A percentile compares a stretch with the other conserved stretches of the same genome.
These are phyloP conservation scores for Centrocercus urophasianus DNA, from an alignment of 2,113 vertebrate species.

Conservation along the genomic window DNA sequence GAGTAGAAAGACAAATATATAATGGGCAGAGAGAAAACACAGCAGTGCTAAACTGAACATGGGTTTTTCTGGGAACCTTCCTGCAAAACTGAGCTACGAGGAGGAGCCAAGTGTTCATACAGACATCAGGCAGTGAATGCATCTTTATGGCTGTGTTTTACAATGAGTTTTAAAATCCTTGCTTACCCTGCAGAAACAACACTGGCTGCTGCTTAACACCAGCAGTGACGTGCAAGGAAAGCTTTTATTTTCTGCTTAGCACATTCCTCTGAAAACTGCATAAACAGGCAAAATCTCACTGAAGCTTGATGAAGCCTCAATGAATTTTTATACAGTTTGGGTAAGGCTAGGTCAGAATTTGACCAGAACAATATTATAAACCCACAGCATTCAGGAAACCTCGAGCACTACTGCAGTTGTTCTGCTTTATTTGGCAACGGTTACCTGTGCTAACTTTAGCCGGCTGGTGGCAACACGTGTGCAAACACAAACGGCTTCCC, in stretches of 20 bases:
- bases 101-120: background rate
- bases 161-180: background rate
- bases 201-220: background rate
- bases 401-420: too few species aligned
- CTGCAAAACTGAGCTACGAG: background rate
- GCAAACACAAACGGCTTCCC: too few species aligned
- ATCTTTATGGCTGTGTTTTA: background rate
- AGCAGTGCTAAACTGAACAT: background rate
- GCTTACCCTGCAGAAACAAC: background rate
- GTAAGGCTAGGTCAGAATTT: background rate
- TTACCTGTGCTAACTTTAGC: too few species aligned
- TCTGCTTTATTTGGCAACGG: too few species aligned
- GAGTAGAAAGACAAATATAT: background rate
- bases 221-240: background rate
- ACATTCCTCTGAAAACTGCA: background rate
- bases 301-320: background rate
- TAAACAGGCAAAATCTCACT: background rate
- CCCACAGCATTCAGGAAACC: too few species aligned
- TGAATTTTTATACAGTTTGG: background rate
- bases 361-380: background rate
- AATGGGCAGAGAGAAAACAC: background rate
- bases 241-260: background rate
- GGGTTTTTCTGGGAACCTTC: background rate
- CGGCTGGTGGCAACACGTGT: too few species aligned
- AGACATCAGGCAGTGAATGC: background rate